Evolutionary conservation across 2,113 vertebrate genomes (phyloP).

Genomic region (Castor canadensis): DNA sequence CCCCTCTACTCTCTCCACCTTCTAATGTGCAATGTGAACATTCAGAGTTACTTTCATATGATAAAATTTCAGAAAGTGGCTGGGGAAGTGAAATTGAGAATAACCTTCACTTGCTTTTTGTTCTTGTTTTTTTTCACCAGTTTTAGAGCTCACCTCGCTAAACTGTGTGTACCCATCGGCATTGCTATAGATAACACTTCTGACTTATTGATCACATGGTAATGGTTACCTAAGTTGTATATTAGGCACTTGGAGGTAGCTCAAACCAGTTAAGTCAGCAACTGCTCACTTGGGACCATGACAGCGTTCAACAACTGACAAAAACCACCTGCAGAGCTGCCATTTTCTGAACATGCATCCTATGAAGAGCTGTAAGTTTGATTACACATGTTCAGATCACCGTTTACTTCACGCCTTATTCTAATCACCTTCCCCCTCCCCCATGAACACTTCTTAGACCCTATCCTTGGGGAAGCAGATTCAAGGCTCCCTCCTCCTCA

Average conservation of each 20-base stretch:
- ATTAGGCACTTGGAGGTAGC: background rate
- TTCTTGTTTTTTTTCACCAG: background rate
- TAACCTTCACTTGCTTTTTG: background rate
- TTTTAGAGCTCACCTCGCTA: background rate
- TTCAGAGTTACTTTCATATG: background rate
- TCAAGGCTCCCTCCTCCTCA: background rate
- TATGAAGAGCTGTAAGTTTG: background rate
- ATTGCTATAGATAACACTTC: background rate
- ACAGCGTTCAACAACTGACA: background rate
- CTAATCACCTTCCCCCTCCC: background rate
- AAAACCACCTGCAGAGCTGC: background rate
- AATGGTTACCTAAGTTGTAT: background rate
- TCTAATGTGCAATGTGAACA: background rate
- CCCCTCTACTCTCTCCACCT: too few relatives aligned
- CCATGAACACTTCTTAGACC: background rate
- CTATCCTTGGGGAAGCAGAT: background rate
- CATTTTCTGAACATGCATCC: background rate
- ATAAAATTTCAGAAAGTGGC: background rate
- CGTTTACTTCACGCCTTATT: background rate
- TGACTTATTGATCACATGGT: background rate
- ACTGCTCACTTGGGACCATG: background rate
- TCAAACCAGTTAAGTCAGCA: background rate
- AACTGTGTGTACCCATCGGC: too few relatives aligned
- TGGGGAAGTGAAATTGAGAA: background rate
- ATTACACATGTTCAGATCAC: rapidly evolving